phyloP scores from a whole-genome alignment of 1,140 invertebrate species.

The Drosophila grimshawi region DNA sequence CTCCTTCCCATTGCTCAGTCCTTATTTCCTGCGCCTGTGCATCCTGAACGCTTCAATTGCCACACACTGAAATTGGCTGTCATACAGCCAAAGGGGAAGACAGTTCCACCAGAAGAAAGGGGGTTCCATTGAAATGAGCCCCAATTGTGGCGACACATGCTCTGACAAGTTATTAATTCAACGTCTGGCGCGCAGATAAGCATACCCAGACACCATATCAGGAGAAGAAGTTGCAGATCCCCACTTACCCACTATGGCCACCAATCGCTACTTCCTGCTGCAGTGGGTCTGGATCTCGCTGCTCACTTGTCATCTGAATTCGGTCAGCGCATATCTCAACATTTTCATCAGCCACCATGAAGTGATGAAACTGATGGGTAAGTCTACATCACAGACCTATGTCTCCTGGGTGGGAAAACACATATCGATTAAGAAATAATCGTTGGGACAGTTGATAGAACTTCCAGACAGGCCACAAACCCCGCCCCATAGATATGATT shows the following conservation, averaged over 20 bases:
- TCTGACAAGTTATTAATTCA: slow-evolving; percentile 60
- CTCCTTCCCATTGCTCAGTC: slow-evolving; percentile 13
- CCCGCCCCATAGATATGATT: slow-evolving; percentile 61
- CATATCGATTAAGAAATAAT: slow-evolving; percentile 46
- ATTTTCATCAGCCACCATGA: slow-evolving; percentile 91
- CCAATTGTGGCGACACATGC: slow-evolving; percentile 43
- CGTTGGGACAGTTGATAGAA: slow-evolving; percentile 19
- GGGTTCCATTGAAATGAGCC: slow-evolving; percentile 47
- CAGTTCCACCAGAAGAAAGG: neutral
- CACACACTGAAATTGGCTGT: slow-evolving; percentile 64
- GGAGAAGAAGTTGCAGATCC: neutral
- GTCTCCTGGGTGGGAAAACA: neutral
- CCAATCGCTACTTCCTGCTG: slow-evolving; percentile 20
- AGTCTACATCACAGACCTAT: slow-evolving; percentile 60
- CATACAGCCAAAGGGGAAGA: slow-evolving; percentile 11
- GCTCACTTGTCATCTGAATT: slow-evolving; percentile 50
- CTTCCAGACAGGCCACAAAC: slow-evolving; percentile 25
- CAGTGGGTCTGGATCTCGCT: slow-evolving; percentile 53
- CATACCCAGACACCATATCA: slow-evolving; percentile 16
- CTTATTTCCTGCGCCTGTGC: slow-evolving; percentile 10
- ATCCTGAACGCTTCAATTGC: slow-evolving; percentile 41
- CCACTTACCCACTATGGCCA: slow-evolving; percentile 14
- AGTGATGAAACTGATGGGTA: slow-evolving; percentile 91
- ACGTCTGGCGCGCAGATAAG: slow-evolving; percentile 20
- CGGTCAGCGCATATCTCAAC: slow-evolving; percentile 87